Evolutionary conservation across 2,888 invertebrate genomes (phyloP).

Genomic region (Prosapia bicincta): DNA sequence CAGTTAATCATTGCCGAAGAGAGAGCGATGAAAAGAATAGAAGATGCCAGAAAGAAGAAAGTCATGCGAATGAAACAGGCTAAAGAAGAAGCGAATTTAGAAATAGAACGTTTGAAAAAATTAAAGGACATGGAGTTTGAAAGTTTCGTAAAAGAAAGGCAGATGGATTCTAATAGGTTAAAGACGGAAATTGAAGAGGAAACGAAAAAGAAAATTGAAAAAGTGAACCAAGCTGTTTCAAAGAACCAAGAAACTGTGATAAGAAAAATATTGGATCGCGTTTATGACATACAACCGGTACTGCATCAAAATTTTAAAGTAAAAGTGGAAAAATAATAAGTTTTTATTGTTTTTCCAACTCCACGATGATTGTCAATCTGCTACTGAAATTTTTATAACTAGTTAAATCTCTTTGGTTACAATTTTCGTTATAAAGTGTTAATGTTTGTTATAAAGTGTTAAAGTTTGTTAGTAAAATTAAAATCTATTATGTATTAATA

Average conservation of each 20-base stretch:
- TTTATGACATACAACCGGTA: not conserved
- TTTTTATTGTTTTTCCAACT: too few relatives aligned
- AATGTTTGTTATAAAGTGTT: too few relatives aligned
- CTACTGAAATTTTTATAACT: too few relatives aligned
- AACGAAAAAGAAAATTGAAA: not conserved
- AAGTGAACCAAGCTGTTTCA: not conserved
- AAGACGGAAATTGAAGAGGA: not conserved
- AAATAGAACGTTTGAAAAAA: not conserved
- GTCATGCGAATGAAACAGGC: not conserved
- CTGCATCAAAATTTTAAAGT: not conserved
- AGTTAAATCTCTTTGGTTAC: too few relatives aligned
- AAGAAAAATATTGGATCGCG: not conserved
- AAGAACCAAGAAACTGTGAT: not conserved
- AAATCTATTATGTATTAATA: too few relatives aligned
- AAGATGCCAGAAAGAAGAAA: not conserved
- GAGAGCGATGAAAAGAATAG: not conserved
- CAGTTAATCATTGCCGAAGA: not conserved
- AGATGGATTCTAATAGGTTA: not conserved
- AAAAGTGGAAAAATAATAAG: too few relatives aligned
- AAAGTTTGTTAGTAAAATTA: too few relatives aligned
- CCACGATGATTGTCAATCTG: too few relatives aligned
- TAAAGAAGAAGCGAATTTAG: not conserved
- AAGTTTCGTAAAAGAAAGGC: not conserved
- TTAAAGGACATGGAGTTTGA: not conserved
- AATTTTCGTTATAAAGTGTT: too few relatives aligned